A percentile compares a stretch with the other conserved stretches of the same genome.
These are phyloP conservation scores for Procambarus clarkii DNA, from an alignment of 1,140 invertebrate species.

Conservation along the genomic window DNA sequence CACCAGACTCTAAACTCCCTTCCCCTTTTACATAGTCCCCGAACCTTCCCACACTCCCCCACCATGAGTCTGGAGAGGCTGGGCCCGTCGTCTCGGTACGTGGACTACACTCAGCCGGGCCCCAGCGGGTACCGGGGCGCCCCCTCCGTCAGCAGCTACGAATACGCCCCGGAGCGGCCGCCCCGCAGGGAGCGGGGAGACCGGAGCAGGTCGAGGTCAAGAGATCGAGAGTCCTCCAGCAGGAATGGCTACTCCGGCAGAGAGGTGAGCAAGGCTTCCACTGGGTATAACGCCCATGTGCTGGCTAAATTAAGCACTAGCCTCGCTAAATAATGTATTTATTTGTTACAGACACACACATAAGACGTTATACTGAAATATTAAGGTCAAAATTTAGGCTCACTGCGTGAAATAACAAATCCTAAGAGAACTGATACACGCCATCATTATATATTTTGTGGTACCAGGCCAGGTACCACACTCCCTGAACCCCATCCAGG, in stretches of 20 bases:
- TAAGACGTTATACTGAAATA: no score
- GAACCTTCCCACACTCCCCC: not conserved
- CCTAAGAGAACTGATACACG: no score
- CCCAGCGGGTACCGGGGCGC: conserved; percentile 34
- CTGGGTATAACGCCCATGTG: no score
- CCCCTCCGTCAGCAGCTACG: conserved; percentile 53
- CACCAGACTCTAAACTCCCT: not conserved
- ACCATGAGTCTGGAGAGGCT: conserved; percentile 47
- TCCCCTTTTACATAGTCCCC: not conserved
- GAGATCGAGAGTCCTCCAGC: conserved; percentile 5
- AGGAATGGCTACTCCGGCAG: conserved; percentile 29
- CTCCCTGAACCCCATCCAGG: no score
- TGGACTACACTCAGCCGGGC: conserved; percentile 46
- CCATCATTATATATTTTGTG: no score
- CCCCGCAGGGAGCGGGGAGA: conserved; percentile 17
- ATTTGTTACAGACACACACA: no score
- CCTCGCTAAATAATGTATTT: no score
- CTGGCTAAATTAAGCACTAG: no score
- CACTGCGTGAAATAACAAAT: no score
- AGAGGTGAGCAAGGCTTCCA: conserved; percentile 6
- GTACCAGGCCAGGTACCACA: no score
- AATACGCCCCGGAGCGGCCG: conserved; percentile 34
- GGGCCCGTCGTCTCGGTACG: conserved; percentile 37
- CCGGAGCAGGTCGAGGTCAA: not conserved
- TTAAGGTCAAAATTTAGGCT: no score